These are phyloP conservation scores for Pagrus major DNA, from an alignment of 2,113 vertebrate species.

Conservation along the genomic window DNA sequence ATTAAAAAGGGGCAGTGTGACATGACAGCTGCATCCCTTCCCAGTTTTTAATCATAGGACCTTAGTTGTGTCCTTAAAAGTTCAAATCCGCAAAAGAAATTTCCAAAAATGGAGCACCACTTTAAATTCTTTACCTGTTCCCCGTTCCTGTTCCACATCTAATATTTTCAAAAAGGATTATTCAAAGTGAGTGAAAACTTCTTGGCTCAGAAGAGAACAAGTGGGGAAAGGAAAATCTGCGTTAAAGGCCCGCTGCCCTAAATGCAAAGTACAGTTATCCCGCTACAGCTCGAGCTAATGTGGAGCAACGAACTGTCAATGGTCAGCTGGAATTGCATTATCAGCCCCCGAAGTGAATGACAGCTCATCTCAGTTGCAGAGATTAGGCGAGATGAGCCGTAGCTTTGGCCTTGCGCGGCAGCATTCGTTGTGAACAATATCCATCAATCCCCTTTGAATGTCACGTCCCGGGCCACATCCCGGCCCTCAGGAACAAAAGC, in stretches of 20 bases:
- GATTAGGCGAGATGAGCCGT: constrained; percentile 26
- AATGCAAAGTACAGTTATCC: constrained; percentile 1
- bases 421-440: constrained; percentile 53
- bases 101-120: constrained; percentile 4
- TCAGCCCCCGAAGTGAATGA: constrained; percentile 29
- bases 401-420: constrained; percentile 6
- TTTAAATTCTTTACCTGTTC: constrained; percentile 15
- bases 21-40: not conserved
- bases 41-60: not conserved
- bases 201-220: constrained; percentile 11
- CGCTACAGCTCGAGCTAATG: constrained; percentile 21
- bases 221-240: not conserved
- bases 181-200: constrained; percentile 4
- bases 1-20: no score
- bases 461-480: constrained; percentile 29
- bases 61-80: not conserved
- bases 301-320: constrained; percentile 13
- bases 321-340: constrained; percentile 14
- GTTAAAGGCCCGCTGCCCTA: not conserved
- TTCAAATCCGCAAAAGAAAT: not conserved
- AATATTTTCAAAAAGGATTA: constrained; percentile 21
- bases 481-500: constrained; percentile 26
- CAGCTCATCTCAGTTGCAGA: constrained; percentile 29
- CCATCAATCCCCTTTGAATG: constrained; percentile 45
- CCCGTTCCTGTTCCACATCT: not conserved